phyloP scores from a whole-genome alignment of 2,113 vertebrate species.

The Mystacornis crossleyi region DNA sequence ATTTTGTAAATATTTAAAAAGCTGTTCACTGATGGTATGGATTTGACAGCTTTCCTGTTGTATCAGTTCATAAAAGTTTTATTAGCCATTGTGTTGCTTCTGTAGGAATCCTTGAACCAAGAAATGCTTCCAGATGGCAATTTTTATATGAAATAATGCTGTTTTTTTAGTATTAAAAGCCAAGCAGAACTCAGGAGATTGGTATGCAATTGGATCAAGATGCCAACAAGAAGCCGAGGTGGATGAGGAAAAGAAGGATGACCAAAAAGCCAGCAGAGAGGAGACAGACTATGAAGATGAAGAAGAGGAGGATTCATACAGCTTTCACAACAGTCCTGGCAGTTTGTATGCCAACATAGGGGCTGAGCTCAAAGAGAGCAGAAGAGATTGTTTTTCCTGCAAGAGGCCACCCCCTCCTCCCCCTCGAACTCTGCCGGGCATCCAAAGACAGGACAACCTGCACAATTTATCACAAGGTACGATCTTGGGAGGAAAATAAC shows the following conservation, averaged over 20 bases:
- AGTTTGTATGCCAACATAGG: constrained; percentile 71
- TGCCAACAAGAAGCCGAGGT: not conserved
- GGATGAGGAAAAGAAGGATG: not conserved
- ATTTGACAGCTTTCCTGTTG: constrained; percentile 44
- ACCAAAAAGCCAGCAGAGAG: not conserved
- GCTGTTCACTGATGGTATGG: not conserved
- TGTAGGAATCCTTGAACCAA: constrained; percentile 35
- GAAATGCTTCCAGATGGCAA: constrained; percentile 43
- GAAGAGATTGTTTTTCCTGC: not conserved
- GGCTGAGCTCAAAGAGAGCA: not conserved
- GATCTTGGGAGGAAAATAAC: not conserved
- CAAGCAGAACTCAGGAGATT: not conserved
- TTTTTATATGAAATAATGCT: constrained; percentile 37
- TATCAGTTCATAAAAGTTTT: constrained; percentile 63
- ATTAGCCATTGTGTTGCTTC: constrained; percentile 54
- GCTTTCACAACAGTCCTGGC: constrained; percentile 8
- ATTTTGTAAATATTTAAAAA: constrained; percentile 66
- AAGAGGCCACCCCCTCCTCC: constrained; percentile 77
- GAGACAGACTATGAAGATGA: constrained; percentile 41
- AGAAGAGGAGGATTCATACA: not conserved
- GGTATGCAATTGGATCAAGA: not conserved
- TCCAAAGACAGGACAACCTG: constrained; percentile 42
- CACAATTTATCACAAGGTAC: constrained; percentile 77
- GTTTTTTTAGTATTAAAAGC: constrained; percentile 44
- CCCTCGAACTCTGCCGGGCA: constrained; percentile 67